These are phyloP conservation scores for Cavia porcellus DNA, from an alignment of 2,113 vertebrate genomes.

Conservation along the genomic window DNA sequence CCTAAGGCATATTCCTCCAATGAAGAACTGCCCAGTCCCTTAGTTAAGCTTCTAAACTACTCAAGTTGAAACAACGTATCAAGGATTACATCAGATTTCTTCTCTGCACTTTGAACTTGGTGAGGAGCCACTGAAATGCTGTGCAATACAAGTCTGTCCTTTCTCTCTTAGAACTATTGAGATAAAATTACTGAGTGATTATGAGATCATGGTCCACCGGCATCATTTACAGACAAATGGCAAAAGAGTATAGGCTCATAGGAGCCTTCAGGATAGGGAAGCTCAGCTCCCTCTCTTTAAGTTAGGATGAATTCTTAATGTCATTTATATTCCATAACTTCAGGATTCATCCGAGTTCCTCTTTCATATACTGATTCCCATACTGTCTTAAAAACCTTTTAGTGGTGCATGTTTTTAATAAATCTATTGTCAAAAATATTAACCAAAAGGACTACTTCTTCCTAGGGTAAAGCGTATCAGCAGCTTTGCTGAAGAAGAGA, in stretches of 20 bases:
- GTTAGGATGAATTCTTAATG: not conserved
- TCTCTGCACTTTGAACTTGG: not conserved
- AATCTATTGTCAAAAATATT: not conserved
- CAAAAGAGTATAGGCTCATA: not conserved
- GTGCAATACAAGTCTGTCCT: not conserved
- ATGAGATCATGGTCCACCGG: not conserved
- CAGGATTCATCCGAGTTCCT: not conserved
- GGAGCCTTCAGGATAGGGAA: not conserved
- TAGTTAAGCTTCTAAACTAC: not conserved
- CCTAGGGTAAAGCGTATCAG: not conserved
- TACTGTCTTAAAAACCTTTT: not conserved
- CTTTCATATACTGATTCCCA: not conserved
- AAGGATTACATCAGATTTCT: not conserved
- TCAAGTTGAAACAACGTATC: not conserved
- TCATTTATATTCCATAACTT: not conserved
- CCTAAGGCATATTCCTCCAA: not conserved
- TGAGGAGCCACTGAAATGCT: not conserved
- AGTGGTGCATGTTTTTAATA: not conserved
- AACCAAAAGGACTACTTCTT: not conserved
- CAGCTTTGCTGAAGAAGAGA: not conserved
- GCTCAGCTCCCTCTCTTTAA: not conserved
- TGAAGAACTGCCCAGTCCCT: not conserved
- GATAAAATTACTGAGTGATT: not conserved
- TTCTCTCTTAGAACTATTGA: not conserved
- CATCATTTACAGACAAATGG: not conserved